Evolutionary conservation across 2,113 vertebrate species (phyloP).

Genomic region (Lophochroa leadbeateri): DNA sequence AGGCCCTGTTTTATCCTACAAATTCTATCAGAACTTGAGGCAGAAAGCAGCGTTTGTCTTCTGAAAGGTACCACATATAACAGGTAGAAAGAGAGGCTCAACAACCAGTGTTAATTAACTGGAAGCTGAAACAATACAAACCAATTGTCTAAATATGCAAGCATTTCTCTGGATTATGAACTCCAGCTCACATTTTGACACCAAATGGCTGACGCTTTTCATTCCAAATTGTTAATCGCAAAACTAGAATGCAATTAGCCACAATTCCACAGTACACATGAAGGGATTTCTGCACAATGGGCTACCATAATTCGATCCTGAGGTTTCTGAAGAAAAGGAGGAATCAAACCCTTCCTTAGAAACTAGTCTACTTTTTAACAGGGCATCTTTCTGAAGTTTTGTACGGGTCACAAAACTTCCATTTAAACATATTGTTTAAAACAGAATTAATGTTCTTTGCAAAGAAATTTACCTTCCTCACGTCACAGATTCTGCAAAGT

Average conservation of each 20-base stretch:
- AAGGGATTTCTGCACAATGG: not conserved
- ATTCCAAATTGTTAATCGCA: not conserved
- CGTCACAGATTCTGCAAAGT: not conserved
- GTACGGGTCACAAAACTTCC: not conserved
- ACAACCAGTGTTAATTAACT: not conserved
- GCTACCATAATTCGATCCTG: not conserved
- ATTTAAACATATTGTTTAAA: constrained; percentile 16
- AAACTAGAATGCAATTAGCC: not conserved
- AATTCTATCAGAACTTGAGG: not conserved
- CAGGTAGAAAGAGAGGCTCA: not conserved
- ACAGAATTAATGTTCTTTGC: not conserved
- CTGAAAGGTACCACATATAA: not conserved
- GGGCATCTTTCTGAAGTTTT: not conserved
- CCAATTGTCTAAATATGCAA: not conserved
- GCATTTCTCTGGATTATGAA: not conserved
- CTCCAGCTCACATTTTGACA: not conserved
- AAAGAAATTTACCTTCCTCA: not conserved
- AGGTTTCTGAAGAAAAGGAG: not conserved
- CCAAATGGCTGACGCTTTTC: not conserved
- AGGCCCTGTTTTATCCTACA: not conserved
- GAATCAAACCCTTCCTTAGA: not conserved
- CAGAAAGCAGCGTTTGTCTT: not conserved
- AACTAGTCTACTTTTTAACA: not conserved
- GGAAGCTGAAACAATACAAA: not conserved
- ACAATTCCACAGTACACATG: not conserved